Conservation (phyloP, 2,888 invertebrate genomes). For the Macaria notata region DNA sequence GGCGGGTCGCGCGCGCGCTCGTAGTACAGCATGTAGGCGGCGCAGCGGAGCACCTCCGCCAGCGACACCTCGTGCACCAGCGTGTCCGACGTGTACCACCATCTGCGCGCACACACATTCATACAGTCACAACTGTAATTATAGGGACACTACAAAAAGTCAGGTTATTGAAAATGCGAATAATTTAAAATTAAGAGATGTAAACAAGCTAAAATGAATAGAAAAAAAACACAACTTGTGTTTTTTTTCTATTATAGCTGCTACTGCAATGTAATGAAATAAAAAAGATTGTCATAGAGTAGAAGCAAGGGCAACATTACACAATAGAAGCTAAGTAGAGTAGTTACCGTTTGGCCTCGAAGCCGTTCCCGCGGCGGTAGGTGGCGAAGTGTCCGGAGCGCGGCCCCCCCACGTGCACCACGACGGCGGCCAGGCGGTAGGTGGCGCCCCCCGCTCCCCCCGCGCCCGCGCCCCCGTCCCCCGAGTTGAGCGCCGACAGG, state of each 20-base stretch:
- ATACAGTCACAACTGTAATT: no score
- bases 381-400: slow-evolving; percentile 97
- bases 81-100: slow-evolving; percentile 94
- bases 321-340: no score
- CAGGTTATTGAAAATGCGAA: no score
- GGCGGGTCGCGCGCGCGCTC: slow-evolving; percentile 76
- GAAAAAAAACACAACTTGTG: no score
- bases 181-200: no score
- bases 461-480: slow-evolving; percentile 20
- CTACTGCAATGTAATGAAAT: no score
- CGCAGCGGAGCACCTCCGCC: slow-evolving; percentile 90
- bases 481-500: slow-evolving; percentile 40
- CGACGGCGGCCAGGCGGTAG: slow-evolving; percentile 92
- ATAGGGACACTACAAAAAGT: no score
- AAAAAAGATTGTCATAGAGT: no score
- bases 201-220: no score
- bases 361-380: slow-evolving; percentile 89
- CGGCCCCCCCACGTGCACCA: slow-evolving; percentile 95
- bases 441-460: slow-evolving; percentile 47
- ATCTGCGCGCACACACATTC: slow-evolving; percentile 66
- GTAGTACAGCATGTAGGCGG: slow-evolving; percentile 97
- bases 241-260: no score
- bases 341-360: slow-evolving; percentile 73
- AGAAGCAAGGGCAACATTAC: no score
- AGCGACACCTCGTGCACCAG: slow-evolving; percentile 91